These are phyloP conservation scores for Congeria kusceri DNA, from an alignment of 2,888 invertebrate genomes.

Conservation along the genomic window DNA sequence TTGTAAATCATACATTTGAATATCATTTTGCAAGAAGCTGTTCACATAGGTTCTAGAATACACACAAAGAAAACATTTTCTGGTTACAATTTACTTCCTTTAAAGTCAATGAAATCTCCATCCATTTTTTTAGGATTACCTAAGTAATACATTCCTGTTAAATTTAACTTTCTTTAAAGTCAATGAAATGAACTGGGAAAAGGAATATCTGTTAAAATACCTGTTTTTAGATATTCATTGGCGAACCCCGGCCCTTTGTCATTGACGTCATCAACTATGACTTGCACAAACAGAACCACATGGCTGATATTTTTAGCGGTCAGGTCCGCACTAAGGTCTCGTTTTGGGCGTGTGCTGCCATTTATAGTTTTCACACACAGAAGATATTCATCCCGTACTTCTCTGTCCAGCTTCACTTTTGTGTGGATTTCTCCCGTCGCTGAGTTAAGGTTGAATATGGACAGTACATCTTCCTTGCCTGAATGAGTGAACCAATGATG, in stretches of 20 bases:
- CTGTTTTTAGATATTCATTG: conserved; percentile 18
- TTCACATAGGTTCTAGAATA: too few relatives aligned
- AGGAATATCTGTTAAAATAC: too few relatives aligned
- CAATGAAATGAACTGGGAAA: too few relatives aligned
- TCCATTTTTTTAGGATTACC: too few relatives aligned
- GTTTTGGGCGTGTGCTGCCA: conserved; percentile 85
- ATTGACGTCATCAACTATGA: conserved; percentile 71
- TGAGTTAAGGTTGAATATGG: conserved; percentile 47
- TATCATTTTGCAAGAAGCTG: too few relatives aligned
- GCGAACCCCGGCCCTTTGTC: conserved; percentile 75
- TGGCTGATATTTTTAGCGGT: conserved; percentile 24
- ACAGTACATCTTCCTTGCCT: conserved; percentile 42
- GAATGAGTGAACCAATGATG: neutral
- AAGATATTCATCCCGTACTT: conserved; percentile 89
- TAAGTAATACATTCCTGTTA: too few relatives aligned
- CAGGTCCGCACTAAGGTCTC: conserved; percentile 28
- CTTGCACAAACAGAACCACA: conserved; percentile 64
- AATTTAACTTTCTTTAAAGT: too few relatives aligned
- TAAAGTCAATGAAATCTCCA: too few relatives aligned
- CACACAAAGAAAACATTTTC: too few relatives aligned
- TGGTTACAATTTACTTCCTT: too few relatives aligned
- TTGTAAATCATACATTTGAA: too few relatives aligned
- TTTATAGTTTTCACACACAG: conserved; percentile 90
- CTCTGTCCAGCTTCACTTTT: conserved; percentile 89
- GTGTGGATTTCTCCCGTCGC: conserved; percentile 65